phyloP scores from a whole-genome alignment of 2,797 vertebrate species.

The Ispidina lecontei region DNA sequence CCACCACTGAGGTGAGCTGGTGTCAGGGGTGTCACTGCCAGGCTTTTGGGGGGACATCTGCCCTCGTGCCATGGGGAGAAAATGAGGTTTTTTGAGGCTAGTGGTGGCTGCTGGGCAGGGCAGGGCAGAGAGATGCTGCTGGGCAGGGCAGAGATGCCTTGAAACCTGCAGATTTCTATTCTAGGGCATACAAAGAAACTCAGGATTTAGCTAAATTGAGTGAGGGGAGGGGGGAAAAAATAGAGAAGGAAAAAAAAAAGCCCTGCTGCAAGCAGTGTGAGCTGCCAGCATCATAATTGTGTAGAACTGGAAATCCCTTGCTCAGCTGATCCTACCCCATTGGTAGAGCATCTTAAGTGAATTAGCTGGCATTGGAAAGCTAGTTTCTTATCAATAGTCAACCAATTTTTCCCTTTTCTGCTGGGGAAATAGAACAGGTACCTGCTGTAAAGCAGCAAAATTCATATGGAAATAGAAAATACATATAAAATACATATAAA shows the following conservation, averaged over 20 bases:
- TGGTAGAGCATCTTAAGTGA: conserved; percentile 53
- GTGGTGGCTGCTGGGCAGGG: background rate
- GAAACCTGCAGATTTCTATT: background rate
- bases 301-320: conserved; percentile 37
- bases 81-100: background rate
- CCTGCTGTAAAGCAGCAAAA: background rate
- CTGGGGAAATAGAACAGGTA: background rate
- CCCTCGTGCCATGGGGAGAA: background rate
- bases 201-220: background rate
- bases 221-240: background rate
- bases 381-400: conserved; percentile 52
- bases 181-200: background rate
- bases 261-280: background rate
- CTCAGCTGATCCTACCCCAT: background rate
- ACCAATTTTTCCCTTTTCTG: background rate
- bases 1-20: fast-evolving
- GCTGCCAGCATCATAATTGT: conserved; percentile 36
- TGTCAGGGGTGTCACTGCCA: fast-evolving
- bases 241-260: background rate
- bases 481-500: background rate
- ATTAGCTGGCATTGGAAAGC: conserved; percentile 31
- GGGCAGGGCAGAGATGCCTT: background rate
- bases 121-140: background rate
- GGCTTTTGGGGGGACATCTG: background rate
- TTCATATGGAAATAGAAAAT: background rate